Evolutionary conservation across 2,113 vertebrate genomes (phyloP).

Genomic region (Machaerirhynchus nigripectus): DNA sequence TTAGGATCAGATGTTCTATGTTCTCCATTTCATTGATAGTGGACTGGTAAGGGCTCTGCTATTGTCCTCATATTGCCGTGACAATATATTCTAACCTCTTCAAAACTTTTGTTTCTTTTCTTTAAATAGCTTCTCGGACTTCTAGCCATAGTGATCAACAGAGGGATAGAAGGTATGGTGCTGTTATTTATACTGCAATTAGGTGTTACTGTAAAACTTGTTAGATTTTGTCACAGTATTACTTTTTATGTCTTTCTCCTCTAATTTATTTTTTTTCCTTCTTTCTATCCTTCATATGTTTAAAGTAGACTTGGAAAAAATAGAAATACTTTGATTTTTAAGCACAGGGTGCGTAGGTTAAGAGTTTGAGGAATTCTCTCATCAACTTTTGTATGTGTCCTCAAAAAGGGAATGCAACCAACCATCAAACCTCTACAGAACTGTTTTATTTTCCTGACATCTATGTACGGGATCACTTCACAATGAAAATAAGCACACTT

Average conservation of each 20-base stretch:
- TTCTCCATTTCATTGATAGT: not conserved
- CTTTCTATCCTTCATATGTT: not conserved
- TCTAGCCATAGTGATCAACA: conserved; percentile 78
- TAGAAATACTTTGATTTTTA: not conserved
- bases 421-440: not conserved
- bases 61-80: not conserved
- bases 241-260: not conserved
- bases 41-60: not conserved
- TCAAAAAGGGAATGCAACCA: not conserved
- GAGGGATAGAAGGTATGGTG: conserved; percentile 87
- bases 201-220: not conserved
- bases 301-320: not conserved
- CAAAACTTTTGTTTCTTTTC: conserved; percentile 11
- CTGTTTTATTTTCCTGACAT: not conserved
- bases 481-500: not conserved
- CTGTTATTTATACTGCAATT: not conserved
- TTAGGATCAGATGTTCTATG: not conserved
- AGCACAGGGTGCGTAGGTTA: not conserved
- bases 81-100: not conserved
- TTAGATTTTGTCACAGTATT: not conserved
- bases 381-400: not conserved
- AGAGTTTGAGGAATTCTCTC: not conserved
- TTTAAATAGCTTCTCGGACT: conserved; percentile 76
- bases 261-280: not conserved
- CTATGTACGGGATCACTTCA: not conserved